These are phyloP conservation scores for Stramonita haemastoma DNA, from an alignment of 2,888 invertebrate genomes.

Conservation along the genomic window DNA sequence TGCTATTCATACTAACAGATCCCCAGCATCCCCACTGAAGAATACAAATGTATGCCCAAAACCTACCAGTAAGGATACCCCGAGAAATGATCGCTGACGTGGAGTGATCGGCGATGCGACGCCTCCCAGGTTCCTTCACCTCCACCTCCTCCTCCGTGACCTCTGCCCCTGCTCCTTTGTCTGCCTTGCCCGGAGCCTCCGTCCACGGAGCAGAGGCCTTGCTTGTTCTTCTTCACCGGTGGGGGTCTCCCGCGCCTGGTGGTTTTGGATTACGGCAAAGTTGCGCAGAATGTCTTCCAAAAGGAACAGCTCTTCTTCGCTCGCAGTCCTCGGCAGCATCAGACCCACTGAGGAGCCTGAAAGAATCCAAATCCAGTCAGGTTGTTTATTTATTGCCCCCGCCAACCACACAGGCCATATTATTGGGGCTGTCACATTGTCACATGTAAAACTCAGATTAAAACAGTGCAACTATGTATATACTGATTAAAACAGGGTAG, in stretches of 20 bases:
- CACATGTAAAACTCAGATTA: too few relatives aligned
- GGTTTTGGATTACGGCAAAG: constrained; percentile 26
- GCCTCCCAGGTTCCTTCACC: constrained; percentile 7
- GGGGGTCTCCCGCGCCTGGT: neutral
- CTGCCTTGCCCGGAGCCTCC: constrained; percentile 38
- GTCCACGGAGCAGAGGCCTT: constrained; percentile 26
- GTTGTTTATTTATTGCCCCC: too few relatives aligned
- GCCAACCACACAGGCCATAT: too few relatives aligned
- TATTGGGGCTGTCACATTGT: too few relatives aligned
- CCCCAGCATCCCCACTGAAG: too few relatives aligned
- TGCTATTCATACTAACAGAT: too few relatives aligned
- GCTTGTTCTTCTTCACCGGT: neutral
- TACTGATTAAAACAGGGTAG: too few relatives aligned
- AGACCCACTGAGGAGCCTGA: constrained; percentile 34
- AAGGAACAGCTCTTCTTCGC: neutral
- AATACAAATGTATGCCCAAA: too few relatives aligned
- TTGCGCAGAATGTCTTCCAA: constrained; percentile 35
- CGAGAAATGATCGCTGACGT: constrained; percentile 76
- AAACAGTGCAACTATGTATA: too few relatives aligned
- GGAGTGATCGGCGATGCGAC: constrained; percentile 40
- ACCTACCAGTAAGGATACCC: constrained; percentile 77
- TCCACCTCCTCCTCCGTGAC: neutral
- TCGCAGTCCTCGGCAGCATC: constrained; percentile 9
- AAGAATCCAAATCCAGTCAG: neutral
- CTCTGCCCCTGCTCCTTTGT: neutral